phyloP scores from a whole-genome alignment of 2,888 invertebrate species.

The Sabellastarte sp. region DNA sequence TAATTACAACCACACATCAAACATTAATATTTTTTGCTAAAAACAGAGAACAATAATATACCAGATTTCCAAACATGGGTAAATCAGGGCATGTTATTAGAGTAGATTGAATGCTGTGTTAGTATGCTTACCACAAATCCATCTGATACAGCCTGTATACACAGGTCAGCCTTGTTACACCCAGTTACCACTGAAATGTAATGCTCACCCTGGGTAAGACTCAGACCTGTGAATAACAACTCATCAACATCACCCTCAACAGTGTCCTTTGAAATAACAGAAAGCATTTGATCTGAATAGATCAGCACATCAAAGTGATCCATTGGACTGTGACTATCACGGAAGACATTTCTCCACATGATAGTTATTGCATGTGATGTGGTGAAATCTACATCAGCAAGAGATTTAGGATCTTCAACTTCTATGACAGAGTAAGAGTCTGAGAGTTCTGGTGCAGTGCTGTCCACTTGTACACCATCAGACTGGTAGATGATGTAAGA shows the following conservation, averaged over 20 bases:
- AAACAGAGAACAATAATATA: too few relatives aligned
- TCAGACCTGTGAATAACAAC: not conserved
- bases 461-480: not conserved
- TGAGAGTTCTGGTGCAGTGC: not conserved
- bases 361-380: not conserved
- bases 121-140: too few relatives aligned
- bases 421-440: not conserved
- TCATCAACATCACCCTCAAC: not conserved
- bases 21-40: too few relatives aligned
- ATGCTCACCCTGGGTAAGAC: not conserved
- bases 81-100: too few relatives aligned
- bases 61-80: too few relatives aligned
- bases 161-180: not conserved
- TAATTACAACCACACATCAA: too few relatives aligned
- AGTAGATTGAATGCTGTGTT: too few relatives aligned
- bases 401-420: not conserved
- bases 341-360: not conserved
- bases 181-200: not conserved
- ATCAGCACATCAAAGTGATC: not conserved
- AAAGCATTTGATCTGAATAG: too few relatives aligned
- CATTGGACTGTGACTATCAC: not conserved
- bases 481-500: not conserved
- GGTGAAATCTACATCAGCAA: not conserved
- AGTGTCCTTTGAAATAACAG: too few relatives aligned
- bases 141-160: not conserved